Evolutionary conservation across 2,113 vertebrate species (phyloP), one percentile per base, ranked within the genome.

Genomic region (Hylia prasina): DNA sequence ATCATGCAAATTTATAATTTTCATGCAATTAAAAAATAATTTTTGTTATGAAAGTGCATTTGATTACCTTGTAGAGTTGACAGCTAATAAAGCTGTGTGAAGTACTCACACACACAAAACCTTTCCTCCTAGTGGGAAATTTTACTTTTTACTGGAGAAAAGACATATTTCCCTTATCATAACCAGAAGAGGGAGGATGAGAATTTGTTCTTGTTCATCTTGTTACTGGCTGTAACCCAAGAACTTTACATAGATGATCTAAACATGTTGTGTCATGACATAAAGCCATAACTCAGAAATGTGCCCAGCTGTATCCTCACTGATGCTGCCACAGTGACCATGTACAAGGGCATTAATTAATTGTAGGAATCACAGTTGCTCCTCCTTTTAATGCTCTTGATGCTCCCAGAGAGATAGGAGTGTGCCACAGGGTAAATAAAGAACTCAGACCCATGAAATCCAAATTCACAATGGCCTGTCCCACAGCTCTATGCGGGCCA

Each of bases 1-100:
- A 78, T 88, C 25, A 64, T 90, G 85, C 61, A 93, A 71, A 87
- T 83, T 80, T 73, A 64, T 92, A 73, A 90, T 94, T 92, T 92
- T 93, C 18, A 61, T 64, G 51, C 44, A 82, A 87, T 73, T 97
- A 79, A 82, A 93, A 91, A 88, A 63, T 57, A 63, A 16, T 86
- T 69, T 50, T 70, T 13, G 2, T 81, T 40, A 33, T 30, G 51
- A 92, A 93, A 45, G 25, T 78, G 45, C 10, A 1, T 75, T 93
- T 94, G 80, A 95, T 94, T 89, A 86, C 37, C 69, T 77, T 60
- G 37, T 81, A 78, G 28, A 64, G 60, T 22, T 90, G 88, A 90
- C 71, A 88, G 47, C 50, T 53, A 48, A 54, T 80, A 89, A 70
- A 88, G 37, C n/a, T 88, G 10, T 63, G 79, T 80, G 63, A 85